Evolutionary conservation across 2,113 vertebrate species (phyloP), one percentile per base, ranked within the genome.

Genomic region (Chitala chitala): DNA sequence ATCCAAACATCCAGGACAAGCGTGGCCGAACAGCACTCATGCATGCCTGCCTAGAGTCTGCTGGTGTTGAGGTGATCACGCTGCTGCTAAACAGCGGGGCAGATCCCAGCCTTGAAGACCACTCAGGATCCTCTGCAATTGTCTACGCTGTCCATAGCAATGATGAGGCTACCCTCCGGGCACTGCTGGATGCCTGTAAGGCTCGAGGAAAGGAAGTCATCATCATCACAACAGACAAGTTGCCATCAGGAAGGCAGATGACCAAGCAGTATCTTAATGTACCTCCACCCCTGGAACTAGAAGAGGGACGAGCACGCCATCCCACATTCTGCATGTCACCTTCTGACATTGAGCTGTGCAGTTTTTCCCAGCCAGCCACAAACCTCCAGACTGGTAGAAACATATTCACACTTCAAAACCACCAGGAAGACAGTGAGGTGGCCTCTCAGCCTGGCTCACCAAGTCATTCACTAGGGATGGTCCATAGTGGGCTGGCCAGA

Each of bases 1-100:
- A 98, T 76, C 94, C 96, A 0, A 92, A 98, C 82, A 98, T 96
- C 69, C 96, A 97, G 79, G 96, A 96, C 88, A 96, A 95, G 75
- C 89, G 90, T 0, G 96, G 96, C 0, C 90, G 91, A 78, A 95
- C 95, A 0, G 95, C 94, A 0, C 71, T 98, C 79, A 96, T 97
- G 92, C 95, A 98, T 0, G 93, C 95, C 6, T 98, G 95, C 77
- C 38, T 88, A 54, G 94, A 92, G 69, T 86, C 81, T 48, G 92
- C 92, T 0, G 94, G 93, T 1, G 72, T 87, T 0, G 93, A 94
- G 31, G 90, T 97, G 40, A 90, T 92, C n/a, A 87, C 93, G 0
- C 78, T 94, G 84, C 91, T 98, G 0, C 85, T 98, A 44, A 75
- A 82, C 75, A 90, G 78, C 0, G 94, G 92, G 0, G 94, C 95